Evolutionary conservation across 2,113 vertebrate genomes (phyloP).

Genomic region (Vireo altiloquus): DNA sequence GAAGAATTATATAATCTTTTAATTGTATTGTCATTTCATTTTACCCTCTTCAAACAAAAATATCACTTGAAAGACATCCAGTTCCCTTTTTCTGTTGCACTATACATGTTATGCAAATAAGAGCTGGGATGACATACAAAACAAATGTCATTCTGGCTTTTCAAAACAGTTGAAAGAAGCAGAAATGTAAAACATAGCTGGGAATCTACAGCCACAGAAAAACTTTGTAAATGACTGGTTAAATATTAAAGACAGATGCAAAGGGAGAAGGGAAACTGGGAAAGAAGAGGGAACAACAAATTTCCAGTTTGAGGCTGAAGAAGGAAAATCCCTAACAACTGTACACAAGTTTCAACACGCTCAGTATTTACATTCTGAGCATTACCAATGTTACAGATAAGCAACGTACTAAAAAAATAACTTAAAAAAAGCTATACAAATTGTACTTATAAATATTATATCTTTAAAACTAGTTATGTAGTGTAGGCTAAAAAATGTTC

Average conservation of each 20-base stretch:
- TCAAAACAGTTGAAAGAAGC: not conserved
- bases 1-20: slow-evolving; percentile 53
- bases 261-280: not conserved
- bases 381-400: slow-evolving; percentile 40
- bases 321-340: not conserved
- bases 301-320: slow-evolving; percentile 60
- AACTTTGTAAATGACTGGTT: not conserved
- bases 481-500: slow-evolving; percentile 72
- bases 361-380: slow-evolving; percentile 36
- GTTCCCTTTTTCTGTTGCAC: slow-evolving; percentile 23
- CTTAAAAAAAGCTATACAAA: slow-evolving; percentile 78
- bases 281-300: not conserved
- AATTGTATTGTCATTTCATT: slow-evolving; percentile 67
- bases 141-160: slow-evolving; percentile 17
- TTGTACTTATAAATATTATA: slow-evolving; percentile 76
- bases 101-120: slow-evolving; percentile 19
- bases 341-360: slow-evolving; percentile 2
- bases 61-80: slow-evolving; percentile 36
- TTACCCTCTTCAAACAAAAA: slow-evolving; percentile 56
- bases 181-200: not conserved
- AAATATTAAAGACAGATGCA: not conserved
- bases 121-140: not conserved
- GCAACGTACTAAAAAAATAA: slow-evolving; percentile 74
- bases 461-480: slow-evolving; percentile 71
- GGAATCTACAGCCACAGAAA: slow-evolving; percentile 14